phyloP scores from a whole-genome alignment of 2,113 vertebrate genomes.

The Anarrhichthys ocellatus region DNA sequence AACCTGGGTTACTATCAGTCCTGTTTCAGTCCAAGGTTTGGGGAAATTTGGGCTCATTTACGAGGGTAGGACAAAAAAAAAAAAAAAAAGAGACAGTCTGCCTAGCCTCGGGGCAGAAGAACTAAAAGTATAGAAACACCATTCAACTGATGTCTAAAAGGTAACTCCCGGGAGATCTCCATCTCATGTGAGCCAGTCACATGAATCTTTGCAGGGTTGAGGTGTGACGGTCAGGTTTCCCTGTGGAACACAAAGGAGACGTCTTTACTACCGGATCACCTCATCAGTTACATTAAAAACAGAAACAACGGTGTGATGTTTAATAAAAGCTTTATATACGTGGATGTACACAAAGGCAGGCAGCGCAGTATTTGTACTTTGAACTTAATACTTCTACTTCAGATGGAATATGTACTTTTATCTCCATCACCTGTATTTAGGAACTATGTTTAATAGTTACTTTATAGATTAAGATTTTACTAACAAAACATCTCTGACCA shows the following conservation, averaged over 20 bases:
- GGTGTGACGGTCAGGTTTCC: slow-evolving; percentile 86
- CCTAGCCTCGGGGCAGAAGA: slow-evolving; percentile 85
- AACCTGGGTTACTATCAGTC: slow-evolving; percentile 84
- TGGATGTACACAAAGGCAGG: neutral
- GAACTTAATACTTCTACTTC: neutral
- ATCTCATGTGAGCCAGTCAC: slow-evolving; percentile 96
- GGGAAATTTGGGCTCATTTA: slow-evolving; percentile 60
- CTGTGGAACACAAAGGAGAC: slow-evolving; percentile 73
- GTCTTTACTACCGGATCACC: neutral
- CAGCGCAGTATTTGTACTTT: neutral
- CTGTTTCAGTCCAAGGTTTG: slow-evolving; percentile 81
- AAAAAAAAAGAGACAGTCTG: slow-evolving; percentile 78
- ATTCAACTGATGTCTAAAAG: slow-evolving; percentile 97
- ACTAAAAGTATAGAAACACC: slow-evolving; percentile 90
- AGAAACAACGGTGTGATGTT: neutral
- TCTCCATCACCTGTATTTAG: neutral
- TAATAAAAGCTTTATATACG: neutral
- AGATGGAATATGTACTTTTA: neutral
- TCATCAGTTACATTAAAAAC: neutral
- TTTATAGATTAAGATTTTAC: neutral
- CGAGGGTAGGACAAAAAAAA: slow-evolving; percentile 50
- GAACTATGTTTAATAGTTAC: neutral
- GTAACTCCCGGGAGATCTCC: slow-evolving; percentile 79
- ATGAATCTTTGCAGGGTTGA: slow-evolving; percentile 88
- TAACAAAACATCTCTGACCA: neutral